Evolutionary conservation across 2,888 invertebrate genomes (phyloP).

Genomic region (Panopea generosa): DNA sequence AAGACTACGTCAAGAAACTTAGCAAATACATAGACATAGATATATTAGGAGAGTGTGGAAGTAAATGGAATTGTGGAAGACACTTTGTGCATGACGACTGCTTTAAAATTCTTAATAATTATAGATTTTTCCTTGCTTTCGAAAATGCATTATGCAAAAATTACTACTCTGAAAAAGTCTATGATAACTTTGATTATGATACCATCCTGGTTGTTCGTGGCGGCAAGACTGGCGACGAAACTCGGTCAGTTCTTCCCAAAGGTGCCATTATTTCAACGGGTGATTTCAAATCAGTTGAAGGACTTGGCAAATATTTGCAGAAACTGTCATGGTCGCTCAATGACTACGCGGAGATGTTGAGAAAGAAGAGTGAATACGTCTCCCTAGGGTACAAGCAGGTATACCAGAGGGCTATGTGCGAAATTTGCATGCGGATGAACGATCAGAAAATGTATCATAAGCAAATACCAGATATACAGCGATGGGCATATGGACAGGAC

Average conservation of each 20-base stretch:
- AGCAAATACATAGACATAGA: conserved; percentile 41
- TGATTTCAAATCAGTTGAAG: conserved; percentile 33
- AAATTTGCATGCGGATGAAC: conserved; percentile 23
- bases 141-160: conserved; percentile 51
- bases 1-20: conserved; percentile 34
- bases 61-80: conserved; percentile 37
- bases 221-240: conserved; percentile 23
- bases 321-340: conserved; percentile 27
- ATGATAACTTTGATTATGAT: conserved; percentile 53
- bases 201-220: conserved; percentile 36
- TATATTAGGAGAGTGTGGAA: conserved; percentile 39
- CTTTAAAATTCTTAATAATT: conserved; percentile 43
- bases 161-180: conserved; percentile 53
- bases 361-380: conserved; percentile 39
- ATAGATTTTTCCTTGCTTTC: conserved; percentile 51
- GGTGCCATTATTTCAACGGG: conserved; percentile 38
- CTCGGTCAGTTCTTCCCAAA: conserved; percentile 8
- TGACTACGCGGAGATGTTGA: conserved; percentile 30
- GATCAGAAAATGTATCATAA: conserved; percentile 29
- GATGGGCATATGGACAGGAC: conserved; percentile 28
- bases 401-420: conserved; percentile 20
- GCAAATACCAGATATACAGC: conserved; percentile 34
- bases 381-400: conserved; percentile 24
- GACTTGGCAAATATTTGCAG: conserved; percentile 34
- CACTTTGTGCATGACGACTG: conserved; percentile 39